These are phyloP conservation scores for Stratiomys singularior DNA, from an alignment of 2,888 invertebrate species.

Conservation along the genomic window DNA sequence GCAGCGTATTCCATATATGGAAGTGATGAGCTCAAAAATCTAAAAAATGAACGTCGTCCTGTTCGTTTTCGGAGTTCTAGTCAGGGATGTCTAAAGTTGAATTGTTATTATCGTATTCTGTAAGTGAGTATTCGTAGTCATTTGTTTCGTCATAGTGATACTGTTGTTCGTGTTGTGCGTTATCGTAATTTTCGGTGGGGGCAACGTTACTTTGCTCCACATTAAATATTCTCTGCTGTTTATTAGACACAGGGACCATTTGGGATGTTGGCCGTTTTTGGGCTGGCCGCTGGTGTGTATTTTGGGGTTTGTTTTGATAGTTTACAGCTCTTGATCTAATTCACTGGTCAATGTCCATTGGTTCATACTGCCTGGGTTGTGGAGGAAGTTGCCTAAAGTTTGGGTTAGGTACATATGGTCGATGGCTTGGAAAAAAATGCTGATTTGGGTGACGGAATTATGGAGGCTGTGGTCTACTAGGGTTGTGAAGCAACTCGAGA, in stretches of 20 bases:
- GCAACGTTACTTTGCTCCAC: neutral
- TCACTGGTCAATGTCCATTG: neutral
- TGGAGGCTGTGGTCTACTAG: too few species aligned
- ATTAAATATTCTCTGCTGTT: neutral
- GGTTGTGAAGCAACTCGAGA: too few species aligned
- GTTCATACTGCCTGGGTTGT: too few species aligned
- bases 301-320: neutral
- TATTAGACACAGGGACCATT: neutral
- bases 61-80: neutral
- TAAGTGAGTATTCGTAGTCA: neutral
- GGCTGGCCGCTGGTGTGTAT: too few species aligned
- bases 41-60: constrained; percentile 10
- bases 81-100: neutral
- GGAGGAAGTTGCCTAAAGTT: too few species aligned
- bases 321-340: neutral
- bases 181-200: neutral
- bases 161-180: neutral
- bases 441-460: too few species aligned
- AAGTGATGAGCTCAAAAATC: neutral
- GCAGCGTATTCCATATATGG: neutral
- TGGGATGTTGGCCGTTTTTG: neutral
- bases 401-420: too few species aligned
- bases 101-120: neutral
- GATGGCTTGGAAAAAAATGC: too few species aligned
- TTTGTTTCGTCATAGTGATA: neutral